A percentile compares a stretch with the other conserved stretches of the same genome.
Evolutionary conservation across 2,888 invertebrate genomes (phyloP).

Genomic region (Drosophila mimica): DNA sequence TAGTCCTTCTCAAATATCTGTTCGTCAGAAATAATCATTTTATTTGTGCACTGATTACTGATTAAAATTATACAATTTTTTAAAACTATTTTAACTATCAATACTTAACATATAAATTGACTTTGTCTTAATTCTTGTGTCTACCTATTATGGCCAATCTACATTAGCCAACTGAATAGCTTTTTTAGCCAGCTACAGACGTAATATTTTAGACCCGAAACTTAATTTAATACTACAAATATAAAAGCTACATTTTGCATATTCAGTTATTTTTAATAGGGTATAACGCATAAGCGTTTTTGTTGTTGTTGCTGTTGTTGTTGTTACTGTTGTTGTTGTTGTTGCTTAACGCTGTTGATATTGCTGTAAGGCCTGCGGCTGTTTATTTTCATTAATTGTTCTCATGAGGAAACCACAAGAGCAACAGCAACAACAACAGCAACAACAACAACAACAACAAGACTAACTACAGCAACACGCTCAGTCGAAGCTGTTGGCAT

Average conservation of each 20-base stretch:
- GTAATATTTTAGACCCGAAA: neutral
- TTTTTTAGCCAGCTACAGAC: neutral
- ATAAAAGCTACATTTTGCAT: slow-evolving; percentile 1
- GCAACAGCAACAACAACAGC: slow-evolving; percentile 24
- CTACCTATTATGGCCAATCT: neutral
- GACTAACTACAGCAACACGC: slow-evolving; percentile 42
- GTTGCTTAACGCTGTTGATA: slow-evolving; percentile 12
- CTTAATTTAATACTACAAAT: slow-evolving; percentile 3
- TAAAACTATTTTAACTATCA: neutral
- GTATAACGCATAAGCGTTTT: slow-evolving; percentile 16
- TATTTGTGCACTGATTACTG: neutral
- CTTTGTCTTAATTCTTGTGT: neutral
- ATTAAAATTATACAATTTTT: neutral
- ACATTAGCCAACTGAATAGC: neutral
- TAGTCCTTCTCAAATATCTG: neutral
- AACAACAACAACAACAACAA: slow-evolving; percentile 21
- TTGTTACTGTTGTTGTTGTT: slow-evolving; percentile 20
- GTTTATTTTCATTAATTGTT: slow-evolving; percentile 81
- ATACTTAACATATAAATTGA: slow-evolving; percentile 1
- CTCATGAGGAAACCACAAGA: slow-evolving; percentile 76
- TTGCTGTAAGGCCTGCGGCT: slow-evolving; percentile 69
- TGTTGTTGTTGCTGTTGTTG: slow-evolving; percentile 17
- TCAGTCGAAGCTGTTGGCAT: slow-evolving; percentile 73
- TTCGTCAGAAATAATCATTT: neutral
- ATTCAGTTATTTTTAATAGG: slow-evolving; percentile 27